Base-by-base conservation (phyloP, 2,113 vertebrate species). In the Platanista minor region DNA sequence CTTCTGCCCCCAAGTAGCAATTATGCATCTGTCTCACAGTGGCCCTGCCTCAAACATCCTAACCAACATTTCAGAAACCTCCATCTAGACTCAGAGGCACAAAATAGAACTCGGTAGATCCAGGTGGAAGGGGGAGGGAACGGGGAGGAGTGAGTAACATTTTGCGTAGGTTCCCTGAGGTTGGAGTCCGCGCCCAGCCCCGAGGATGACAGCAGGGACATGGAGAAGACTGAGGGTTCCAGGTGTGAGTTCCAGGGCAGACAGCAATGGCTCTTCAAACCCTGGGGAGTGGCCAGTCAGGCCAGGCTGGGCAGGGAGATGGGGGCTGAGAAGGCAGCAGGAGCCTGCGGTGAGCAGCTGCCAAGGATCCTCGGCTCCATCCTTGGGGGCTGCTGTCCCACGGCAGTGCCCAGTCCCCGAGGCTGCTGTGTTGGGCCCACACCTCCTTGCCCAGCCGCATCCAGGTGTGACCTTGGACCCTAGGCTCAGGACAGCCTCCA, bases 81-180 rank as follows among this genome's bases (percentile, higher is more conserved):
- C 69, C 87, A 96, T 75, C 95, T 95, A 64, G 80, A 87, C 77
- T 80, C 31, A 1, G 66, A 72, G 89, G 62, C 91, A 95, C 83
- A 94, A 97, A 97, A 97, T 82, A 97, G 84, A 91, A 94, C 54
- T 87, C 8, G 1, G 67, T 74, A 96, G 75, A 61, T 93, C 33
- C 93, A 93, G 89, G 95, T 78, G 74, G 89, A 89, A 83, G 57
- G 39, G 39, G 64, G 46, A 43, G 59, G 69, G 74, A 33, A 62
- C 61, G 78, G 89, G 87, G 33, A 89, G 39, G 87, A 91, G n/a
- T 78, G 95, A 93, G 33, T 41, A 80, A 69, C 41, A 1, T 75
- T 89, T 84, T 78, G 82, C 54, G 95, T 31, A 67, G 54, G 29
- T 66, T 97, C 31, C 67, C 84, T 75, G 78, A 84, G 39, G 61